These are phyloP conservation scores for Tretioscincus oriximinensis DNA, from an alignment of 2,113 vertebrate species.

Conservation along the genomic window DNA sequence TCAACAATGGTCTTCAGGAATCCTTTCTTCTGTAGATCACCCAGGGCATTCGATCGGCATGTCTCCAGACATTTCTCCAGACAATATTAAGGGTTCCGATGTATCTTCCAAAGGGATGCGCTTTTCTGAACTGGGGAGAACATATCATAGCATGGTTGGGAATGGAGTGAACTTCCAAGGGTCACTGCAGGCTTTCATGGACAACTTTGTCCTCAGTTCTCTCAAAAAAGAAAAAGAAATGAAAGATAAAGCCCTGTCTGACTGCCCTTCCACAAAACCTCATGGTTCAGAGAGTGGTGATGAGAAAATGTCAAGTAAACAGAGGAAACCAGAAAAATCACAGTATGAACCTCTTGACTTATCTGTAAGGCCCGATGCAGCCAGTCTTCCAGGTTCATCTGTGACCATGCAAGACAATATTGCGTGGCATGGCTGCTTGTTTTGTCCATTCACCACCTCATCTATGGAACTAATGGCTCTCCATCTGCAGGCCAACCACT, in stretches of 20 bases:
- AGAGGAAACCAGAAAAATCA: slow-evolving; percentile 85
- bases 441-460: slow-evolving; percentile 94
- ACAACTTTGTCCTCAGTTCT: slow-evolving; percentile 92
- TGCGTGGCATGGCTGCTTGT: slow-evolving; percentile 94
- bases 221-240: slow-evolving; percentile 91
- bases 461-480: slow-evolving; percentile 96
- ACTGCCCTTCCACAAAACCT: slow-evolving; percentile 80
- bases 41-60: slow-evolving; percentile 77
- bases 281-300: slow-evolving; percentile 77
- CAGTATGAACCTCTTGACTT: slow-evolving; percentile 95
- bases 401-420: slow-evolving; percentile 93
- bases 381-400: slow-evolving; percentile 87
- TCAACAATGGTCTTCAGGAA: slow-evolving; percentile 87
- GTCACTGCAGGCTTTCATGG: slow-evolving; percentile 97
- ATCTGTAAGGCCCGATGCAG: slow-evolving; percentile 89
- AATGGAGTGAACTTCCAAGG: slow-evolving; percentile 96
- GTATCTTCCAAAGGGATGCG: slow-evolving; percentile 81
- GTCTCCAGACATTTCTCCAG: slow-evolving; percentile 76
- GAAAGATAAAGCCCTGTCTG: slow-evolving; percentile 79
- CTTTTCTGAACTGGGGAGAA: slow-evolving; percentile 90
- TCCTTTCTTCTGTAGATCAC: slow-evolving; percentile 82
- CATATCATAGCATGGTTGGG: slow-evolving; percentile 90
- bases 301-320: slow-evolving; percentile 80
- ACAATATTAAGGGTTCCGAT: slow-evolving; percentile 83
- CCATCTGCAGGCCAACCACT: slow-evolving; percentile 95